Base-by-base conservation (phyloP, 2,888 invertebrate genomes). In the Hetaerina titia region DNA sequence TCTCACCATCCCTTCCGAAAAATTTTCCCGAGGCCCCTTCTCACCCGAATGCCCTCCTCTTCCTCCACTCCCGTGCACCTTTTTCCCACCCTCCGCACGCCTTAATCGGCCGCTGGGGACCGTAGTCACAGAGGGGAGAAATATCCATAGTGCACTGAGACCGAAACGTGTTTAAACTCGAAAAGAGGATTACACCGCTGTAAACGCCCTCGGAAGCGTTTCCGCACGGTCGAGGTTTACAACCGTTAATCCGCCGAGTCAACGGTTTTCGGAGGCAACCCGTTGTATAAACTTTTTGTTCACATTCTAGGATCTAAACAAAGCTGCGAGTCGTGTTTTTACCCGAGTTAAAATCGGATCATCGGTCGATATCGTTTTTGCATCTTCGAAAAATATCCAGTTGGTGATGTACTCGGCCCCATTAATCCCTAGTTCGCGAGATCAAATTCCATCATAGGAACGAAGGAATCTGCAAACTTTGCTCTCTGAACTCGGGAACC, bases 121-220 rank as follows among this genome's bases (percentile, higher is more conserved):
- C 25, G 31, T 25, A 11, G 31, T 0, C 25, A 31, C 31, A 31
- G 58, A 58, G 17, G 57, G 58, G 56, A 92, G 56, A 74, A 69
- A 81, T 56, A 69, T 69, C 92, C 92, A 92, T 92, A 92, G 69
- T 57, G 92, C 92, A 92, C 92, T 92, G 64, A 45, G 56, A 92
- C 31, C 58, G 90, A 90, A 90, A 56, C 92, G 92, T 92, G 92
- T 92, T 81, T 69, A 69, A 92, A 92, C 92, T 92, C 69, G 69
- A 92, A 81, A 92, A 92, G 92, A 45, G 92, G 92, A 92, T 92
- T 92, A 92, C 92, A 69, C 92, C 19, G 64, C 56, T 69, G 92
- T 92, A 69, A 69, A 92, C 56, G 92, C 56, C 56, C 56, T 45
- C 64, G 92, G 63, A 92, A 81, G 31, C 92, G 92, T 45, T 63